phyloP scores from a whole-genome alignment of 2,888 invertebrate genomes.

The Dendrolimus houi region DNA sequence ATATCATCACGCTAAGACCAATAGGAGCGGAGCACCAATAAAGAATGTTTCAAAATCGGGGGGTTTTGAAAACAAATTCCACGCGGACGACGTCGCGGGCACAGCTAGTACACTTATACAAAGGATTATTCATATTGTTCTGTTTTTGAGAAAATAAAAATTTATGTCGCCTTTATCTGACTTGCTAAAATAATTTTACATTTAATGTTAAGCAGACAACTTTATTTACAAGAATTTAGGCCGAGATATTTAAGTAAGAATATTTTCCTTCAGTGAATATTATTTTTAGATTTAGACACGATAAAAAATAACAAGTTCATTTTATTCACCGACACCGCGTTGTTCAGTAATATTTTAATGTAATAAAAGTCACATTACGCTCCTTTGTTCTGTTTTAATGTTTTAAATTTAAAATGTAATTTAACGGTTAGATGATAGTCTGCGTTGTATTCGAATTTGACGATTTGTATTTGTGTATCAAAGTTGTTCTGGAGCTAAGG shows the following conservation, averaged over 20 bases:
- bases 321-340: conserved; percentile 14
- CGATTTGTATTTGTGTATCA: conserved; percentile 24
- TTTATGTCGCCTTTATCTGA: conserved; percentile 58
- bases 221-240: conserved; percentile 49
- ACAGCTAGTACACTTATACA: no score
- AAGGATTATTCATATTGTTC: conserved; percentile 27
- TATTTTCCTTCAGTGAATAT: conserved; percentile 29
- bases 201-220: conserved; percentile 58
- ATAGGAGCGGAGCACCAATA: no score
- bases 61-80: no score
- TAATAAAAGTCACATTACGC: conserved; percentile 11
- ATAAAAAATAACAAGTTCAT: conserved; percentile 25
- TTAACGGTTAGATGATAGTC: background rate
- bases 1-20: no score
- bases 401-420: conserved; percentile 4
- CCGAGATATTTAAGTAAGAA: conserved; percentile 35
- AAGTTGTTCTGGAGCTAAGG: conserved; percentile 18
- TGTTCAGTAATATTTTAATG: conserved; percentile 16
- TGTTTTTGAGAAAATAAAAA: conserved; percentile 43
- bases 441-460: no score
- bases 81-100: no score
- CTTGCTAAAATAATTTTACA: conserved; percentile 59
- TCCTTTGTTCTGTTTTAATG: conserved; percentile 4
- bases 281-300: conserved; percentile 41
- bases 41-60: no score